A percentile compares a stretch with the other conserved stretches of the same genome.
Evolutionary conservation across 2,113 vertebrate species (phyloP).

Genomic region (Tauraco erythrolophus): DNA sequence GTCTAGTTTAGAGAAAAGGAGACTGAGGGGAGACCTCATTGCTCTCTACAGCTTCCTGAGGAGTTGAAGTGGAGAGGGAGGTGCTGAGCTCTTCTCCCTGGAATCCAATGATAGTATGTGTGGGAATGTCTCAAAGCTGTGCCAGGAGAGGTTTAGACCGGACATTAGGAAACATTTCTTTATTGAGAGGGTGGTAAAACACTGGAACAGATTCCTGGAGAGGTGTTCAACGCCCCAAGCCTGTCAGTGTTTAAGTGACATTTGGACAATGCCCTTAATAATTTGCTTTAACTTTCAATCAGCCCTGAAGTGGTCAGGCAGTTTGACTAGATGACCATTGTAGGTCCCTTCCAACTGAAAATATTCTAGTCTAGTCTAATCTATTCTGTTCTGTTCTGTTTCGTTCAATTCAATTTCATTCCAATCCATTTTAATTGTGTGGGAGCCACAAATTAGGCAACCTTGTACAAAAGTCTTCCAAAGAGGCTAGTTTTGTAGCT

Average conservation of each 20-base stretch:
- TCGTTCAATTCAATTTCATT: neutral
- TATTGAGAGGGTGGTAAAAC: neutral
- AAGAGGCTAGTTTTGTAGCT: neutral
- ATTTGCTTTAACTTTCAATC: neutral
- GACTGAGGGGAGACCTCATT: fast-evolving
- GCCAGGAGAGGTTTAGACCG: neutral
- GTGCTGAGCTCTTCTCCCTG: neutral
- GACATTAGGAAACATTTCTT: neutral
- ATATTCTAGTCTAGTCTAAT: neutral
- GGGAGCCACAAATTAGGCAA: neutral
- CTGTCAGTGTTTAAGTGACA: neutral
- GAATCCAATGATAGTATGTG: fast-evolving
- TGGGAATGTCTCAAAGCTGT: neutral
- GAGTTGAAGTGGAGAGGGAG: neutral
- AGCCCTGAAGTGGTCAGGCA: neutral
- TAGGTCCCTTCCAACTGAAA: neutral
- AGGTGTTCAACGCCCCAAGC: neutral
- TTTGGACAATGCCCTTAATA: neutral
- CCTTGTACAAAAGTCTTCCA: neutral
- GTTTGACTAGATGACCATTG: neutral
- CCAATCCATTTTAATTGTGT: neutral
- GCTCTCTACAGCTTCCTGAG: neutral
- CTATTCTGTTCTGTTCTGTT: neutral
- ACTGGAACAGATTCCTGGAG: neutral
- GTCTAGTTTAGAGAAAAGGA: neutral